These are phyloP conservation scores for Lasioglossum morio DNA, from an alignment of 2,888 invertebrate genomes.

Conservation along the genomic window DNA sequence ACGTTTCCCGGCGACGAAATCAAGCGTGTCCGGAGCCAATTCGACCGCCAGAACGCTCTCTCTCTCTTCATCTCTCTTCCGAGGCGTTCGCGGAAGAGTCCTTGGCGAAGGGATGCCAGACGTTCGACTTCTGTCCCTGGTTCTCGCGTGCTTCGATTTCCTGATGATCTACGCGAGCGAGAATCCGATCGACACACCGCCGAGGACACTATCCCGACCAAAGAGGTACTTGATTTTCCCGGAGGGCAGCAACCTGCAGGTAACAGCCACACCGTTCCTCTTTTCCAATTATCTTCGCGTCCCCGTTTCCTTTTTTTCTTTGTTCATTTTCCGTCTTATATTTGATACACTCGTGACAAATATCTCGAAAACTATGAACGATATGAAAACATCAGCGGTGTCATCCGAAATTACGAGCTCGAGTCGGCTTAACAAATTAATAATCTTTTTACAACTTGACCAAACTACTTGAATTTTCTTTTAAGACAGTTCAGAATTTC, in stretches of 20 bases:
- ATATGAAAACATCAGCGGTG: too few relatives aligned
- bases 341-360: too few relatives aligned
- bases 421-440: too few relatives aligned
- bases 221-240: conserved; percentile 87
- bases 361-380: too few relatives aligned
- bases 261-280: conserved; percentile 68
- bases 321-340: too few relatives aligned
- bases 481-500: too few relatives aligned
- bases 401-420: too few relatives aligned
- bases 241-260: conserved; percentile 87
- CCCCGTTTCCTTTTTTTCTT: not conserved
- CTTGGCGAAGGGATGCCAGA: conserved; percentile 52
- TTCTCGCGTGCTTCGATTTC: conserved; percentile 60
- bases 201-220: conserved; percentile 84
- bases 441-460: too few relatives aligned
- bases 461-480: too few relatives aligned
- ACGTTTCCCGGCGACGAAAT: too few relatives aligned
- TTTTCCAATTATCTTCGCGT: not conserved
- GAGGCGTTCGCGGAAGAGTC: not conserved
- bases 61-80: conserved; percentile 21
- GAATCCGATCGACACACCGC: conserved; percentile 37
- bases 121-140: conserved; percentile 40
- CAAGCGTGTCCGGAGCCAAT: not conserved
- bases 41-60: not conserved
- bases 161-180: conserved; percentile 32